phyloP scores from a whole-genome alignment of 2,113 vertebrate species.

The Hymenochirus boettgeri region DNA sequence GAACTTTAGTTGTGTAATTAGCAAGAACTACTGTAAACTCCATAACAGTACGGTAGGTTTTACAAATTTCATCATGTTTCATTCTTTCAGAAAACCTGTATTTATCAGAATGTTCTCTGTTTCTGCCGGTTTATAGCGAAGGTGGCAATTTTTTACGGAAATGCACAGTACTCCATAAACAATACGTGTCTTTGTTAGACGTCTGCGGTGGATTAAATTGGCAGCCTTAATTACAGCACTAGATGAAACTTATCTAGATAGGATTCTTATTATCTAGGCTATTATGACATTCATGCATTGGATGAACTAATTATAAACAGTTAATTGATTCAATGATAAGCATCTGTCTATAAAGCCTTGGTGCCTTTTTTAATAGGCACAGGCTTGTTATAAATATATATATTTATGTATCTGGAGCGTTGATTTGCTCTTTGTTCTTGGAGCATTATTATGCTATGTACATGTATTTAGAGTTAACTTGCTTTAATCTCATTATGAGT shows the following conservation, averaged over 20 bases:
- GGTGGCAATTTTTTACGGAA: constrained; percentile 16
- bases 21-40: too few relatives aligned
- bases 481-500: constrained; percentile 13
- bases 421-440: constrained; percentile 11
- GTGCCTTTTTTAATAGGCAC: constrained; percentile 20
- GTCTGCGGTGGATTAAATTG: constrained; percentile 25
- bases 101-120: constrained; percentile 8
- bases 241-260: constrained; percentile 34
- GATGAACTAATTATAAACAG: constrained; percentile 33
- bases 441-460: constrained; percentile 9
- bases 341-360: constrained; percentile 35
- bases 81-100: not conserved
- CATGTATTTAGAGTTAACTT: constrained; percentile 15
- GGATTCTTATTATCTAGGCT: constrained; percentile 29
- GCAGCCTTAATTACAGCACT: constrained; percentile 32
- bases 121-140: constrained; percentile 22
- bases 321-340: constrained; percentile 41
- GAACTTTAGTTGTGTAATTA: too few relatives aligned
- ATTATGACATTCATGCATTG: constrained; percentile 41
- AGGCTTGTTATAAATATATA: constrained; percentile 34
- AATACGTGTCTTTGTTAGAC: constrained; percentile 29
- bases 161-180: constrained; percentile 17
- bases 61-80: too few relatives aligned
- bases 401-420: constrained; percentile 15
- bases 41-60: too few relatives aligned